These are phyloP conservation scores for Drepana arcuata DNA, from an alignment of 1,140 invertebrate species.

Conservation along the genomic window DNA sequence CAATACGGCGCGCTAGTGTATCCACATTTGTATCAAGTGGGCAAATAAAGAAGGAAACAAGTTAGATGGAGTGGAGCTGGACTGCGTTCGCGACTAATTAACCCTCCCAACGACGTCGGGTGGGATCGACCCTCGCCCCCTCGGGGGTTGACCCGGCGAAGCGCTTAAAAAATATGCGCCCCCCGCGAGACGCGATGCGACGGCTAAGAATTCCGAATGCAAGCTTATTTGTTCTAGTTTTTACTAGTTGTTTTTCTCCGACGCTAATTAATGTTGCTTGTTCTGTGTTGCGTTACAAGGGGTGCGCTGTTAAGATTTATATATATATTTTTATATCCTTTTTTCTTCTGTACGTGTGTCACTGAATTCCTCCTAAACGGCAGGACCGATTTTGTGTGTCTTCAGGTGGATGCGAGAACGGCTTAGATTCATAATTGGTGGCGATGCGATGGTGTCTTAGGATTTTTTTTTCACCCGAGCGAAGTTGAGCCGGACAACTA, in stretches of 20 bases:
- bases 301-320: no score
- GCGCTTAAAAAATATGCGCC: slow-evolving; percentile 49
- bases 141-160: slow-evolving; percentile 25
- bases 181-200: slow-evolving; percentile 40
- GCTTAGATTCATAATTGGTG: no score
- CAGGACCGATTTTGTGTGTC: no score
- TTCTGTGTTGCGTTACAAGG: neutral
- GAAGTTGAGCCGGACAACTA: no score
- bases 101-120: slow-evolving; percentile 35
- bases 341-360: no score
- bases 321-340: no score
- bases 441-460: no score
- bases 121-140: slow-evolving; percentile 19
- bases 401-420: no score
- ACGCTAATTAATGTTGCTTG: no score
- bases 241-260: no score
- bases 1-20: slow-evolving; percentile 9
- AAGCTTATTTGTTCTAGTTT: slow-evolving; percentile 2
- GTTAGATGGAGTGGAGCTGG: slow-evolving; percentile 62
- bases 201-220: slow-evolving; percentile 41
- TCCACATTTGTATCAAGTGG: slow-evolving; percentile 65
- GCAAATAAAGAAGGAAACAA: slow-evolving; percentile 68
- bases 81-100: slow-evolving; percentile 67
- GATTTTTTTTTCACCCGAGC: no score
- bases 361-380: no score